Evolutionary conservation across 2,888 invertebrate species (phyloP).

Genomic region (Macropis europaea): DNA sequence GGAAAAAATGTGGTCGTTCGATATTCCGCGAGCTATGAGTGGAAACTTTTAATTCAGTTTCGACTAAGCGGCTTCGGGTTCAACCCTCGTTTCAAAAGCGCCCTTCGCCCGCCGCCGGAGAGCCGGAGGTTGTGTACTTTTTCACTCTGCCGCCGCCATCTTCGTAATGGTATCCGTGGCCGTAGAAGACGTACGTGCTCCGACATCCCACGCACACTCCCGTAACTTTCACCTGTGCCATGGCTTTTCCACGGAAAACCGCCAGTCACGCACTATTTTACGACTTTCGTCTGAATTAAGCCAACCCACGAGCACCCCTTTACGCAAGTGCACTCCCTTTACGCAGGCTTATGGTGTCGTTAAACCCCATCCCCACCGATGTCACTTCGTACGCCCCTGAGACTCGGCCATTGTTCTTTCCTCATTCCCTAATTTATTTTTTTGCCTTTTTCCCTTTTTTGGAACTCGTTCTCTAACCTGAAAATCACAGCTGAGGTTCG

Average conservation of each 20-base stretch:
- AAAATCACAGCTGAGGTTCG: too few relatives aligned
- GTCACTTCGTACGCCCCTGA: constrained; percentile 18
- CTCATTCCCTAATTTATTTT: too few relatives aligned
- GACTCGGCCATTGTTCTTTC: too few relatives aligned
- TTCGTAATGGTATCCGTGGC: constrained; percentile 60
- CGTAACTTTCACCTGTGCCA: neutral
- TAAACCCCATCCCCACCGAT: constrained; percentile 47
- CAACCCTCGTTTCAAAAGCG: too few relatives aligned
- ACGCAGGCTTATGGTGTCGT: constrained; percentile 53
- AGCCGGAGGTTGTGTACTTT: constrained; percentile 53
- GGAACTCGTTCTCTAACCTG: too few relatives aligned
- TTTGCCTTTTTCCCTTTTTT: too few relatives aligned
- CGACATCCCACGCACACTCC: constrained; percentile 17
- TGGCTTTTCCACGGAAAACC: constrained; percentile 36
- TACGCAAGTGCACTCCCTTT: constrained; percentile 53
- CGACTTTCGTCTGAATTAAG: constrained; percentile 63
- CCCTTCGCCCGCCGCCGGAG: constrained; percentile 5
- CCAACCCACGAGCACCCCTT: constrained; percentile 44
- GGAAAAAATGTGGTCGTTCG: constrained; percentile 40
- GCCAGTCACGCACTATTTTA: constrained; percentile 65
- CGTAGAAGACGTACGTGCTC: constrained; percentile 61
- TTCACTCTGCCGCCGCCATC: constrained; percentile 59
- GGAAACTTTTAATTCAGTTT: constrained; percentile 58
- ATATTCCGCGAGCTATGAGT: neutral
- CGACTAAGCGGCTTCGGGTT: constrained; percentile 37